Evolutionary conservation across 2,797 vertebrate genomes (phyloP), one percentile per base, ranked within the genome.

Genomic region (Ctenosaura bakeri): DNA sequence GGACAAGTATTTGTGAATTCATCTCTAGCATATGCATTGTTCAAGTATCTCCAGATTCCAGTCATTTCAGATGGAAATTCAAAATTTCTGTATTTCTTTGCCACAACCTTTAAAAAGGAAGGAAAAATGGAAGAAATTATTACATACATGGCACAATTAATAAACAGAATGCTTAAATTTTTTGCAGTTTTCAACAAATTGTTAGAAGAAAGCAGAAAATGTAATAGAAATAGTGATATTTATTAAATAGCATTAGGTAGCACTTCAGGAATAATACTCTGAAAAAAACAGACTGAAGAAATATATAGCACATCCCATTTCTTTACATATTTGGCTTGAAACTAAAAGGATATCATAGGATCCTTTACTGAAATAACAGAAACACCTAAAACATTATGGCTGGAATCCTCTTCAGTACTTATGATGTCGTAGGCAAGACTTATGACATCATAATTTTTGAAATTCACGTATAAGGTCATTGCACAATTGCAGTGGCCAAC

Each of bases 1-100:
- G 99, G 99, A 84, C 99, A 99, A 18, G 99, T 99, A 95, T 97
- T 98, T 95, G 96, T 98, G 96, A 99, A 99, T 95, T 99, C 99
- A 83, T 99, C 98, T 96, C 98, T 97, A 90, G 98, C 95, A 8
- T 98, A 99, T 0, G 99, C 98, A 3, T 97, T 96, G 93, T 98
- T 98, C 93, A 99, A 94, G 95, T 99, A 99, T 92, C 98, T 97
- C 96, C 98, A 98, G 90, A 99, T 91, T 78, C 98, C 98, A 0
- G 94, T 98, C 99, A 99, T 98, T 89, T 99, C 98, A 0, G 94
- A 90, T 1, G 99, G 99, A 93, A 99, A 98, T 92, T 99, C 98
- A 87, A 99, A 99, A 95, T 97, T 97, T 29, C 98, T 96, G 42
- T 98, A 99, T 93, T 98, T 99, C 97, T 98, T 98, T 74, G 98